A percentile compares a stretch with the other conserved stretches of the same genome.
phyloP scores from a whole-genome alignment of 2,113 vertebrate species.

The Chunga burmeisteri region DNA sequence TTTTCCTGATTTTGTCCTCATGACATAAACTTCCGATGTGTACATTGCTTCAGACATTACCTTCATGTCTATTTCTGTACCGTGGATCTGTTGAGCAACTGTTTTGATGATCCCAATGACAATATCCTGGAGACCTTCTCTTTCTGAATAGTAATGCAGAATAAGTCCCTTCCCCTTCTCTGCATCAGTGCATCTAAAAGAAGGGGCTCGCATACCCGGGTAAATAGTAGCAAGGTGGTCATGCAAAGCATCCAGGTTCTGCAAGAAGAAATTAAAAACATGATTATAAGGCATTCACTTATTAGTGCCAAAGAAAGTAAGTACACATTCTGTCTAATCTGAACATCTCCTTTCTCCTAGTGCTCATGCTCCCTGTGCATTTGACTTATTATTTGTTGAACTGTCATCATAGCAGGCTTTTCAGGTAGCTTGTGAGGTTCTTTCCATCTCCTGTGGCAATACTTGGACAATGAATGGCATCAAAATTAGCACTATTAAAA shows the following conservation, averaged over 20 bases:
- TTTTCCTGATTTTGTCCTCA: neutral
- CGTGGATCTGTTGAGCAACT: conserved; percentile 96
- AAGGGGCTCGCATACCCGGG: conserved; percentile 97
- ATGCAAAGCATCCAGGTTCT: conserved; percentile 97
- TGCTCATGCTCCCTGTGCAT: neutral
- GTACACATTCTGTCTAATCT: neutral
- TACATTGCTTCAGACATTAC: conserved; percentile 62
- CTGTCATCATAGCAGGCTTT: neutral
- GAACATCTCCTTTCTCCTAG: neutral
- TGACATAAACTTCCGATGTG: neutral
- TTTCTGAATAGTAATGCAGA: conserved; percentile 97
- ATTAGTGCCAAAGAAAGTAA: neutral
- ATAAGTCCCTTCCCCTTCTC: conserved; percentile 96
- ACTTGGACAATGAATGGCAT: neutral
- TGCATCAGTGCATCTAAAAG: conserved; percentile 94
- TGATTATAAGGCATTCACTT: neutral
- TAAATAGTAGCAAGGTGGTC: conserved; percentile 99
- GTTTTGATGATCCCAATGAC: conserved; percentile 99
- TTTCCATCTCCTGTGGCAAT: neutral
- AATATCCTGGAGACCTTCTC: conserved; percentile 97
- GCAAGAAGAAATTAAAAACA: conserved; percentile 20
- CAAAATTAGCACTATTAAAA: neutral
- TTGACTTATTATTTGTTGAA: neutral
- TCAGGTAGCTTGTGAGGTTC: neutral
- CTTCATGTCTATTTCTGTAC: conserved; percentile 99